Evolutionary conservation across 2,888 invertebrate genomes (phyloP), one percentile per base, ranked within the genome.

Genomic region (Caenorhabditis sp.): DNA sequence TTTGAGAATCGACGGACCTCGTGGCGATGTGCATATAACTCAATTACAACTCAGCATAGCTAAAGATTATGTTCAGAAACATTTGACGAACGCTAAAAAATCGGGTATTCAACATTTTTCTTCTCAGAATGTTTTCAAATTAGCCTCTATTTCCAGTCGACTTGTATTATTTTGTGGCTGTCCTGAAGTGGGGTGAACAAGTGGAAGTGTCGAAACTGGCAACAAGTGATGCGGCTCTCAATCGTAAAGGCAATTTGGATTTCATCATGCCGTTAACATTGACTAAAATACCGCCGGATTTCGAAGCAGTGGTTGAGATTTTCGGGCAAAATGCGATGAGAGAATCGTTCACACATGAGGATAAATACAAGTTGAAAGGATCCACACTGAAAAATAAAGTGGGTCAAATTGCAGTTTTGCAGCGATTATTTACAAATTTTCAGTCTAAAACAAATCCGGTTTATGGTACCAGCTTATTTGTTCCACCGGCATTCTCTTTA

Each of bases 221-320:
- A 69, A 91, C 90, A 1, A 89, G 90, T 10, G 89, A 89, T 59
- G 89, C 90, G 63, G 89, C 89, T 21, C 86, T 89, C 78, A 88
- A 88, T 81, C 84, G 87, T 26, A 58, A 62, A 19, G 89, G 89
- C 14, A 86, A 85, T 63, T 84, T 91, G n/a, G 89, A 89, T 69
- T 90, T 91, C 78, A 89, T 90, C 17, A 90, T 91, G 81, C 88
- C 90, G n/a, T 89, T 91, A 79, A 88, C 89, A 58, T 81, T 97
- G 83, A 91, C 92, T 72, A 92, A 94, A 82, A 92, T 97, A 64
- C 92, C 92, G 77, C 93, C 93, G 70, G 94, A 95, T 89, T 97
- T 97, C 88, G 92, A 93, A 88, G 92, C 95, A 49, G 92, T 93
- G 0, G 90, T 97, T 65, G 90, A 90, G 71, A 66, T 90, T 61